These are phyloP conservation scores for Abrostola triplasia DNA, from an alignment of 2,888 invertebrate species.

Conservation along the genomic window DNA sequence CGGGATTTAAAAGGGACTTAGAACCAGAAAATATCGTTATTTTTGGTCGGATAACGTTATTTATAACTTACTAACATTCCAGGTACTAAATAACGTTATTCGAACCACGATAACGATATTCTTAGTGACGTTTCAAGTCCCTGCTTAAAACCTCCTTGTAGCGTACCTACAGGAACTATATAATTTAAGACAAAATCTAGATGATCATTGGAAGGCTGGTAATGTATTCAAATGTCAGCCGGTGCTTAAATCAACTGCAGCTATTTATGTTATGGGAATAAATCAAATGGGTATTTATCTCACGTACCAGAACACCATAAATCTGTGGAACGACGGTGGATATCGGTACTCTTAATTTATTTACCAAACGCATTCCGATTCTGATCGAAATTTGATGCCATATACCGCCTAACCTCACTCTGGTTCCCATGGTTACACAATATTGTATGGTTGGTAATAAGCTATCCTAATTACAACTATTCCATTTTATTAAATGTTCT, in stretches of 20 bases:
- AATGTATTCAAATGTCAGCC: slow-evolving; percentile 41
- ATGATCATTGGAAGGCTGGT: slow-evolving; percentile 33
- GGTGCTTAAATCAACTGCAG: slow-evolving; percentile 33
- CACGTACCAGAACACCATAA: slow-evolving; percentile 46
- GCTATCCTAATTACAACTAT: slow-evolving; percentile 28
- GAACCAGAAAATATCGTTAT: no score
- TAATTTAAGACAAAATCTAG: slow-evolving; percentile 20
- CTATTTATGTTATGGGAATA: slow-evolving; percentile 46
- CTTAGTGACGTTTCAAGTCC: no score
- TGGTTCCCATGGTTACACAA: slow-evolving; percentile 39
- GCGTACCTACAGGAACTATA: no score
- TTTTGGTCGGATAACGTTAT: no score
- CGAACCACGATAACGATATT: no score
- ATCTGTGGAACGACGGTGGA: slow-evolving; percentile 35
- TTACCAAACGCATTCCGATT: slow-evolving; percentile 45
- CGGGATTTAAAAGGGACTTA: no score
- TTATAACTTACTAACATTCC: no score
- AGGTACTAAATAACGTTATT: no score
- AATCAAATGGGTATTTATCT: slow-evolving; percentile 42
- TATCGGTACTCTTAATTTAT: slow-evolving; percentile 45
- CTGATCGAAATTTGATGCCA: slow-evolving; percentile 34
- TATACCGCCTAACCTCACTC: slow-evolving; percentile 30
- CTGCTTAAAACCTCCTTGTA: no score
- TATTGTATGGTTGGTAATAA: slow-evolving; percentile 32
- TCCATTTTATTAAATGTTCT: not conserved